These are phyloP conservation scores for Lepidothrix coronata DNA, from an alignment of 2,113 vertebrate species.

Conservation along the genomic window DNA sequence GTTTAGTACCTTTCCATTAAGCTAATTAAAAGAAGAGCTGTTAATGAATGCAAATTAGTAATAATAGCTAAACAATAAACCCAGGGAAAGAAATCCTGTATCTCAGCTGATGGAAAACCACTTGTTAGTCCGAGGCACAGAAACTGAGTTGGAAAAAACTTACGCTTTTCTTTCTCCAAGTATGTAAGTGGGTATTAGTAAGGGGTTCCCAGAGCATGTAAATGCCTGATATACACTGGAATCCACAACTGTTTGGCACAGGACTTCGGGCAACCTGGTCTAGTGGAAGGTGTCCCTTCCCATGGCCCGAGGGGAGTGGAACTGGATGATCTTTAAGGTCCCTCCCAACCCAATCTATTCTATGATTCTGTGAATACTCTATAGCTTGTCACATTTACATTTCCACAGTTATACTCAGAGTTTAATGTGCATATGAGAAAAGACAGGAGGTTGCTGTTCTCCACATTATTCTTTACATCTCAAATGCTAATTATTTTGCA, in stretches of 20 bases:
- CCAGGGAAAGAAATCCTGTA: conserved; percentile 10
- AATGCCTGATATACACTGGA: rapidly evolving
- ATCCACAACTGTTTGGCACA: neutral
- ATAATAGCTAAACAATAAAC: neutral
- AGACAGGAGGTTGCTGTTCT: neutral
- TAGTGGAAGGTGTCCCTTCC: no score
- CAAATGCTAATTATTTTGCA: neutral
- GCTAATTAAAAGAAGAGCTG: conserved; percentile 60
- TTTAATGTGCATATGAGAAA: rapidly evolving
- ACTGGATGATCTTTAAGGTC: neutral
- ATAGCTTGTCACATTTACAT: neutral
- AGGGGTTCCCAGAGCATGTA: neutral
- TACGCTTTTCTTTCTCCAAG: neutral
- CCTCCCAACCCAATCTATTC: neutral
- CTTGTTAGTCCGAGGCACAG: neutral
- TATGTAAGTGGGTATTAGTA: neutral
- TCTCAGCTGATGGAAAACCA: neutral
- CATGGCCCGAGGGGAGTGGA: neutral
- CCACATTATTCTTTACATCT: neutral
- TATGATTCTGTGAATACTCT: neutral
- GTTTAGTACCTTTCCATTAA: conserved; percentile 49
- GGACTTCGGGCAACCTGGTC: neutral
- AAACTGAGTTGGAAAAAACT: neutral
- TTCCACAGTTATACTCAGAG: neutral
- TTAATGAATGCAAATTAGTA: conserved; percentile 52